Conservation (phyloP, 1,140 invertebrate genomes). For the Bombyx mandarina region DNA sequence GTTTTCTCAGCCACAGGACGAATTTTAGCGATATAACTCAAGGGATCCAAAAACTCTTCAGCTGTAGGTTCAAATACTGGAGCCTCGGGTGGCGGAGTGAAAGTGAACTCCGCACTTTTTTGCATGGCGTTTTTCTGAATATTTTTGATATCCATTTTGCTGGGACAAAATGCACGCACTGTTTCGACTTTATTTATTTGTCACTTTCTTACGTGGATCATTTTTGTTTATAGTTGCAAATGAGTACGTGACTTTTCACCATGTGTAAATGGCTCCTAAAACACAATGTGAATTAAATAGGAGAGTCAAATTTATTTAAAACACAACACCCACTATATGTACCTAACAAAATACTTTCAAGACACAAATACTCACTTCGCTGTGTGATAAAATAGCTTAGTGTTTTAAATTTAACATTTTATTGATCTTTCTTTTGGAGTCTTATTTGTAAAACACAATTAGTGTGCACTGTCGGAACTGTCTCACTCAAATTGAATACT, state of each 20-base stretch:
- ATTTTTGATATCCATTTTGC: conserved; percentile 60
- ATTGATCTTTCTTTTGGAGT: not conserved
- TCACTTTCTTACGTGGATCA: conserved; percentile 14
- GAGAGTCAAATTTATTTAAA: too few relatives aligned
- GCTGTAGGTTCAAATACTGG: conserved; percentile 76
- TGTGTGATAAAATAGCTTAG: not conserved
- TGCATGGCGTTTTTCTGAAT: conserved; percentile 67
- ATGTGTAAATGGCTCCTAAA: conserved; percentile 67
- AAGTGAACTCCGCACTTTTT: conserved; percentile 71
- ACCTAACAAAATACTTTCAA: too few relatives aligned
- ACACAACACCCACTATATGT: too few relatives aligned
- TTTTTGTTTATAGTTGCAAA: conserved; percentile 27
- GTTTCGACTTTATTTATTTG: conserved; percentile 8
- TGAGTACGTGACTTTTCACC: conserved; percentile 65
- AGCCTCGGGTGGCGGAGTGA: conserved; percentile 74
- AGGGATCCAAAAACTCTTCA: conserved; percentile 79
- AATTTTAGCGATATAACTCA: conserved; percentile 79
- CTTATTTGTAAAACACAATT: too few relatives aligned
- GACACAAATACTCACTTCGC: too few relatives aligned
- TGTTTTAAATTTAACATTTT: conserved; percentile 1
- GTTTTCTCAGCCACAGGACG: conserved; percentile 75
- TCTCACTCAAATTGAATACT: too few relatives aligned
- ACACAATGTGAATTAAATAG: conserved; percentile 2
- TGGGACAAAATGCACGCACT: conserved; percentile 5
- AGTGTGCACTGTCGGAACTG: too few relatives aligned